phyloP scores from a whole-genome alignment of 2,888 invertebrate species.

The Argyresthia goedartella region DNA sequence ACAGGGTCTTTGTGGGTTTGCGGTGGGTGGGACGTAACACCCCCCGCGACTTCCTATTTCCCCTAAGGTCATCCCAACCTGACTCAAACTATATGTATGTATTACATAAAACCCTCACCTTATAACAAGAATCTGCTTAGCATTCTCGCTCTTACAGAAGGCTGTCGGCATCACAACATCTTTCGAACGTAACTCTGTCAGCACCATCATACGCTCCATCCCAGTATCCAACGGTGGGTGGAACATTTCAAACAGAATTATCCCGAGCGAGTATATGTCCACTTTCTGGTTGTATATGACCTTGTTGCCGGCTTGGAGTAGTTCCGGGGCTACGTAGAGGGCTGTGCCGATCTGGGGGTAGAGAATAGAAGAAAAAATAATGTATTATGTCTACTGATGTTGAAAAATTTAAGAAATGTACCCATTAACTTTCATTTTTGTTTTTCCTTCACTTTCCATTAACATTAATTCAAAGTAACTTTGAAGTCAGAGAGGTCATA shows the following conservation, averaged over 20 bases:
- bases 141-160: constrained; percentile 66
- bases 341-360: constrained; percentile 86
- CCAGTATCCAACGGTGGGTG: constrained; percentile 85
- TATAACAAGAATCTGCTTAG: constrained; percentile 72
- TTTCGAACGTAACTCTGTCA: constrained; percentile 78
- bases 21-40: too few species aligned
- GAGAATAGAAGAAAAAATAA: not conserved
- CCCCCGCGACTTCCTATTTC: too few species aligned
- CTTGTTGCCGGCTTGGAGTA: constrained; percentile 77
- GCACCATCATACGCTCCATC: constrained; percentile 89
- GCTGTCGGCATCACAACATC: constrained; percentile 79
- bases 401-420: not conserved
- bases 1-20: too few species aligned
- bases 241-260: constrained; percentile 97
- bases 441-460: too few species aligned
- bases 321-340: constrained; percentile 95
- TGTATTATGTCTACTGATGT: not conserved
- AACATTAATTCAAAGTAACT: too few species aligned
- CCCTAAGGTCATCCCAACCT: too few species aligned
- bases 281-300: constrained; percentile 91
- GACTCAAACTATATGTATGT: too few species aligned
- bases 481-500: too few species aligned
- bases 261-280: constrained; percentile 88
- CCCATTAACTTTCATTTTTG: too few species aligned
- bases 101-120: constrained; percentile 52